These are phyloP conservation scores for Xerus inauris DNA, from an alignment of 2,113 vertebrate species.

Conservation along the genomic window DNA sequence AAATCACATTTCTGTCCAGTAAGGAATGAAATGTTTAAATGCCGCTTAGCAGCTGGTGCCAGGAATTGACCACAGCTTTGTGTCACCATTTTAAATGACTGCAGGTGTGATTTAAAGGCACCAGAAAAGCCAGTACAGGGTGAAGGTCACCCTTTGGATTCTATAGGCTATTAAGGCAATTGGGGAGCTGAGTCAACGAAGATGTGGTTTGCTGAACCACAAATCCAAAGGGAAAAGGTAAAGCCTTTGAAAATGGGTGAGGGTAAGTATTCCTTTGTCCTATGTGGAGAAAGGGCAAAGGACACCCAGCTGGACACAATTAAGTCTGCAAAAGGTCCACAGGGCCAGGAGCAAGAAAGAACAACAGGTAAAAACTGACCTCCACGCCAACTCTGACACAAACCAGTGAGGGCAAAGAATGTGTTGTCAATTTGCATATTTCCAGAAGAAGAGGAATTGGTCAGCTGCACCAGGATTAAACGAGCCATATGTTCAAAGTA, in stretches of 20 bases:
- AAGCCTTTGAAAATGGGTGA: constrained; percentile 76
- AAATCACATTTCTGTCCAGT: neutral
- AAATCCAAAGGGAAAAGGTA: constrained; percentile 63
- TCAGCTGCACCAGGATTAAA: neutral
- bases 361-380: constrained; percentile 72
- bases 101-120: constrained; percentile 74
- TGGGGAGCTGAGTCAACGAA: constrained; percentile 64
- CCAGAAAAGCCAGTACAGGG: constrained; percentile 40
- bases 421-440: constrained; percentile 67
- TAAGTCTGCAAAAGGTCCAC: constrained; percentile 63
- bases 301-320: constrained; percentile 76
- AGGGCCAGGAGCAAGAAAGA: constrained; percentile 52
- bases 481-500: neutral
- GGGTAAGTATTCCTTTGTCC: constrained; percentile 59
- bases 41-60: constrained; percentile 27
- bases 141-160: constrained; percentile 61
- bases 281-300: constrained; percentile 28
- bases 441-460: neutral
- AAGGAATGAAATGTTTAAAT: neutral
- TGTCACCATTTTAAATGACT: constrained; percentile 67
- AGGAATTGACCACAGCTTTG: constrained; percentile 41
- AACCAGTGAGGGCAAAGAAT: constrained; percentile 61
- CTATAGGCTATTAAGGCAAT: constrained; percentile 72
- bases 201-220: constrained; percentile 66
- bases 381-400: constrained; percentile 67